Conservation (phyloP, 2,888 invertebrate species). For the Gerris lacustris region DNA sequence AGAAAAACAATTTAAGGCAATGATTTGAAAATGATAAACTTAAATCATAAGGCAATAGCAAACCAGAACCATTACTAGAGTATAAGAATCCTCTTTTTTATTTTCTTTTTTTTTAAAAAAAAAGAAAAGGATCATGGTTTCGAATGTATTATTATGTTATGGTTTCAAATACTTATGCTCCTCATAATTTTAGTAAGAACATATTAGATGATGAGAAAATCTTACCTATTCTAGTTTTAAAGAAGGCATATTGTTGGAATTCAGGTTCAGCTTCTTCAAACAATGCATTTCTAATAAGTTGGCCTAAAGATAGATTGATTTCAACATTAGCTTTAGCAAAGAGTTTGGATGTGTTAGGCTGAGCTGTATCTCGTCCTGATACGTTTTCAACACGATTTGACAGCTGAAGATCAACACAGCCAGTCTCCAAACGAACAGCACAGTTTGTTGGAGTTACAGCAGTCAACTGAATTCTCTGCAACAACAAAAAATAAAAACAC, state of each 20-base stretch:
- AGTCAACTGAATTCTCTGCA: conserved; percentile 82
- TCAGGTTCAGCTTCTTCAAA: conserved; percentile 97
- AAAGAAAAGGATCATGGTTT: too few species aligned
- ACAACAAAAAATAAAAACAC: conserved; percentile 23
- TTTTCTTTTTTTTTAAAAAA: too few species aligned
- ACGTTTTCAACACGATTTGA: conserved; percentile 90
- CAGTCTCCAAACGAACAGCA: conserved; percentile 91
- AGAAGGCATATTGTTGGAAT: conserved; percentile 95
- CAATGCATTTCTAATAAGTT: conserved; percentile 79
- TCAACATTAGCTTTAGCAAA: conserved; percentile 80
- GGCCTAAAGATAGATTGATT: conserved; percentile 88
- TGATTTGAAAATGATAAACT: too few species aligned
- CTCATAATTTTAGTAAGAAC: too few species aligned
- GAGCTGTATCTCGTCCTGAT: conserved; percentile 40
- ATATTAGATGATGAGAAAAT: too few species aligned
- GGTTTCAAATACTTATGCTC: too few species aligned
- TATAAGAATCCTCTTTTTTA: too few species aligned
- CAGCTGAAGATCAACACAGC: conserved; percentile 80
- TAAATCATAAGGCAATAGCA: too few species aligned
- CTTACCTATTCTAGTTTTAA: conserved; percentile 81
- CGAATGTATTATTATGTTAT: too few species aligned
- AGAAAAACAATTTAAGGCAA: too few species aligned
- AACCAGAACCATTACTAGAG: too few species aligned
- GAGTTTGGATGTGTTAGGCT: conserved; percentile 51
- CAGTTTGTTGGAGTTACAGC: conserved; percentile 96